Evolutionary conservation across 2,888 invertebrate species (phyloP), one percentile per base, ranked within the genome.

Genomic region (Tricholauxania praeusta): DNA sequence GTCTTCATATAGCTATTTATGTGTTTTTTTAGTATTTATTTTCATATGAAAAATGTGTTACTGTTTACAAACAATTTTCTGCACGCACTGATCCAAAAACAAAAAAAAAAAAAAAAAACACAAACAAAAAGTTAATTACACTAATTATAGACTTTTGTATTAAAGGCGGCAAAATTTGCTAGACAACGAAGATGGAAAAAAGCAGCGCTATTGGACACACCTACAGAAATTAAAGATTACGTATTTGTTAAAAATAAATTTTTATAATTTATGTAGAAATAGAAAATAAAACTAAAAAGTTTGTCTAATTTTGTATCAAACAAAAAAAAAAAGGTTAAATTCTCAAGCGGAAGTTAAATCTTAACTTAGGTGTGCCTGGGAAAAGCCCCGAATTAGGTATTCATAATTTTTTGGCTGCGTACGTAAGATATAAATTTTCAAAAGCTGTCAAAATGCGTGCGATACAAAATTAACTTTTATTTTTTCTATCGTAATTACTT

Each of bases 11-110:
- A 10, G 39, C 39, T n/a, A 15, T 32, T 59, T 59, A 22, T 39
- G 55, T n/a, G 7, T 12, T 65, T 51, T n/a, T 5, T 19, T 53
- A 62, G 4, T 63, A 28, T 47, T 47, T 53, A 51, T 17, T 69
- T 28, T 72, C 55, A 60, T 55, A 14, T 65, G 28, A 48, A n/a
- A 28, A 28, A 47, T 49, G 8, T 52, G 55, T 57, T 48, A 17
- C 28, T 47, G 51, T 47, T 28, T 60, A 81, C 78, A 80, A 79
- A 82, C 80, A 83, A 85, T 84, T 83, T 84, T 84, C 83, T 84
- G 84, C 84, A 84, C 82, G 84, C 84, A 84, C 80, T 82, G 79
- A 82, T 78, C 80, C 83, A 80, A 63, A 80, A 82, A 82, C 80
- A 78, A 73, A 39, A 47, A 55, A 67, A 53, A 39, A 47, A 65